A percentile compares a stretch with the other conserved stretches of the same genome.
Evolutionary conservation across 1,140 invertebrate species (phyloP).

Genomic region (Cylas formicarius): DNA sequence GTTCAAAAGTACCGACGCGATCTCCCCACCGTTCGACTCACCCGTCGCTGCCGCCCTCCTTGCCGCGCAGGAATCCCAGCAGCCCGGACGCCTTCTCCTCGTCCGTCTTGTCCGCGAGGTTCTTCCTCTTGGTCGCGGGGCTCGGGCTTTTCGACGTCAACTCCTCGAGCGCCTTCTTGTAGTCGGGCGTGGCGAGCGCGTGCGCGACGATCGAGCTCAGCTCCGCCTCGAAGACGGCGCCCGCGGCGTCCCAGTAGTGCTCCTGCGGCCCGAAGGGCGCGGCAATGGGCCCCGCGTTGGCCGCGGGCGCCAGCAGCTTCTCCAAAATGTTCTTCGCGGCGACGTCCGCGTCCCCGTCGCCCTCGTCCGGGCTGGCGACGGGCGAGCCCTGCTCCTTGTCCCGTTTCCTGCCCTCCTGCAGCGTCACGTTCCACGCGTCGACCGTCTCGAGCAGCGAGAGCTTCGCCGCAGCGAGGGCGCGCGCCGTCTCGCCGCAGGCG

Average conservation of each 20-base stretch:
- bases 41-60: no score
- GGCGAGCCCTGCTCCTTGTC: constrained; percentile 38
- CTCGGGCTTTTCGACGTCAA: constrained; percentile 43
- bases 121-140: constrained; percentile 46
- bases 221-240: constrained; percentile 72
- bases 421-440: constrained; percentile 57
- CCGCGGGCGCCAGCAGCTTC: constrained; percentile 53
- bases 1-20: no score
- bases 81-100: constrained; percentile 45
- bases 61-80: constrained; percentile 45
- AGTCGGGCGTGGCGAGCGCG: constrained; percentile 65
- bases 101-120: constrained; percentile 40
- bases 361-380: constrained; percentile 29
- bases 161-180: constrained; percentile 56
- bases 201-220: constrained; percentile 87
- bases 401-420: constrained; percentile 35
- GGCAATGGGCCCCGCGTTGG: no score
- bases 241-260: constrained; percentile 54
- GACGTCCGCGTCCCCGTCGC: constrained; percentile 54
- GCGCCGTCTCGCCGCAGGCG: no score
- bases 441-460: constrained; percentile 59
- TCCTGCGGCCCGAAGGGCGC: constrained; percentile 56
- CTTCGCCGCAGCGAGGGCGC: no score
- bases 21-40: no score
- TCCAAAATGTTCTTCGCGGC: constrained; percentile 65